Evolutionary conservation across 2,797 vertebrate genomes (phyloP).

Genomic region (Cichlasoma orientale): DNA sequence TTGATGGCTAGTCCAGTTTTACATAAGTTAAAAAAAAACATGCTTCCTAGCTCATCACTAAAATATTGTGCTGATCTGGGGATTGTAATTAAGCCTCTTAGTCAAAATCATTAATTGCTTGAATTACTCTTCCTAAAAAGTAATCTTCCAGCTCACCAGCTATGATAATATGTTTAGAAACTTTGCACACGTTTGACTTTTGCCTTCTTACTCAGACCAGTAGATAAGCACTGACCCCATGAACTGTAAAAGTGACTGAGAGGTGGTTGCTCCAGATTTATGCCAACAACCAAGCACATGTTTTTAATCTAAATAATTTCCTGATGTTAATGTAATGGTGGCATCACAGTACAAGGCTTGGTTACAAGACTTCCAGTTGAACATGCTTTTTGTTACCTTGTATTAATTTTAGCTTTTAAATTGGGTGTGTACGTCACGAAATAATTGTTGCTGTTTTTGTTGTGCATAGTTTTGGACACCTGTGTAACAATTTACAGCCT

Average conservation of each 20-base stretch:
- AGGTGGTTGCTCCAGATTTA: slow-evolving; percentile 38
- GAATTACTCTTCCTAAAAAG: not conserved
- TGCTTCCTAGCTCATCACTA: not conserved
- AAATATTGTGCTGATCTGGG: not conserved
- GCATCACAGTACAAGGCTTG: not conserved
- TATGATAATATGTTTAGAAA: slow-evolving; percentile 12
- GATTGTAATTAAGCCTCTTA: not conserved
- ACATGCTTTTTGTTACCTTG: not conserved
- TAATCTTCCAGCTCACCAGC: not conserved
- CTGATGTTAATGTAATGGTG: slow-evolving; percentile 23
- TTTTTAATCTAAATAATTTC: slow-evolving; percentile 59
- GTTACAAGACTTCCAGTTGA: not conserved
- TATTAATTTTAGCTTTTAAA: not conserved
- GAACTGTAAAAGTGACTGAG: slow-evolving; percentile 37
- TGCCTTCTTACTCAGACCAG: slow-evolving; percentile 27
- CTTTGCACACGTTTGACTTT: slow-evolving; percentile 32
- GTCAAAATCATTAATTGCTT: slow-evolving; percentile 9
- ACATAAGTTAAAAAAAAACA: not conserved
- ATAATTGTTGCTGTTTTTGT: not conserved
- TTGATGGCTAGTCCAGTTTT: not conserved
- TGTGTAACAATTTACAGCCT: not conserved
- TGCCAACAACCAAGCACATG: slow-evolving; percentile 45
- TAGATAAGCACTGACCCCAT: slow-evolving; percentile 47
- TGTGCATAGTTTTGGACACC: not conserved
- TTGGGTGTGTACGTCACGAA: not conserved